These are phyloP conservation scores for Marasmarcha lunaedactyla DNA, from an alignment of 2,888 invertebrate species.

Conservation along the genomic window DNA sequence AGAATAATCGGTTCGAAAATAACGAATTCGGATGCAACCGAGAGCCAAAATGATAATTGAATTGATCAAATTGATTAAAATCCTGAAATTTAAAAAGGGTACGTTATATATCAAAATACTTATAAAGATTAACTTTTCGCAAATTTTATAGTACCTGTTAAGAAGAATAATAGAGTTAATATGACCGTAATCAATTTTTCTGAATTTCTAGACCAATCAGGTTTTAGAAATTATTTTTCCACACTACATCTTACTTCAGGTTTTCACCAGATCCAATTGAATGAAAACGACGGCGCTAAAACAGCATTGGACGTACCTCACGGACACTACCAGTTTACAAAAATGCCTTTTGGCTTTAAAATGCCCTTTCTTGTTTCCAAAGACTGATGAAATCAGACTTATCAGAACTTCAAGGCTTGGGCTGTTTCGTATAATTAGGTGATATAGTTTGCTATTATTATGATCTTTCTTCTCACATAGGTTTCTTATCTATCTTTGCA, in stretches of 20 bases:
- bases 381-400: conserved; percentile 10
- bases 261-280: conserved; percentile 5
- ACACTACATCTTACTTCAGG: not conserved
- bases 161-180: too few relatives aligned
- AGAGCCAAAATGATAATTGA: too few relatives aligned
- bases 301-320: conserved; percentile 10
- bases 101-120: too few relatives aligned
- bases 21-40: too few relatives aligned
- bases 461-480: too few relatives aligned
- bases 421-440: conserved; percentile 12
- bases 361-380: conserved; percentile 10
- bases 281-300: conserved; percentile 8
- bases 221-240: not conserved
- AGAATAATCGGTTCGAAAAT: too few relatives aligned
- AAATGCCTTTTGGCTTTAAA: conserved; percentile 11
- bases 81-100: too few relatives aligned
- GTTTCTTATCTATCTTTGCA: too few relatives aligned
- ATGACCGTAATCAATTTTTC: too few relatives aligned
- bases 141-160: too few relatives aligned
- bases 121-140: too few relatives aligned
- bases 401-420: conserved; percentile 7
- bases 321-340: conserved; percentile 10
- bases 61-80: too few relatives aligned
- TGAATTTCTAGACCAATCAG: not conserved
- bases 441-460: conserved; percentile 9